phyloP scores from a whole-genome alignment of 2,888 invertebrate genomes.

The Aphidoletes aphidimyza region DNA sequence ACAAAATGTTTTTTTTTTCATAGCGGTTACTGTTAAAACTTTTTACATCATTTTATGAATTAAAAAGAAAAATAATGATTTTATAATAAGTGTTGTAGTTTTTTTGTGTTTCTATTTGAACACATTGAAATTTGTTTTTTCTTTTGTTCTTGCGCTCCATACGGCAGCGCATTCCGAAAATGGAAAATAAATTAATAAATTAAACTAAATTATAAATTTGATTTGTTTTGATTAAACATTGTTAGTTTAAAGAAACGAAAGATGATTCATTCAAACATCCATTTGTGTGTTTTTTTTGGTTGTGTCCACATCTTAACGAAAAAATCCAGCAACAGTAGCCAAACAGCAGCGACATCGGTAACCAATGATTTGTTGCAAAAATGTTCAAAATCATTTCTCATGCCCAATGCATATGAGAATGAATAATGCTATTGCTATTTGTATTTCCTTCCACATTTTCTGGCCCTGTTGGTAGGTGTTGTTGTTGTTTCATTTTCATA shows the following conservation, averaged over 20 bases:
- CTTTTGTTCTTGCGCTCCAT: not conserved
- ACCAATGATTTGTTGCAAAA: too few relatives aligned
- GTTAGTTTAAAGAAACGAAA: not conserved
- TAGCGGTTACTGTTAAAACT: not conserved
- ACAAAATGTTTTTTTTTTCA: not conserved
- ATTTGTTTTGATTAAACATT: constrained; percentile 19
- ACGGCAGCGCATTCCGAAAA: not conserved
- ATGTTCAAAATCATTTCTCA: too few relatives aligned
- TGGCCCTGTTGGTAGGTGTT: too few relatives aligned
- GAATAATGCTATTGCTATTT: not conserved
- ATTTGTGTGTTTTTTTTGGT: too few relatives aligned
- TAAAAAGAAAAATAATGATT: not conserved
- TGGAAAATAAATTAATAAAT: constrained; percentile 14
- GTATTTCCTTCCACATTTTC: not conserved
- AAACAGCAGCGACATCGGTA: too few relatives aligned
- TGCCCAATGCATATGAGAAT: too few relatives aligned
- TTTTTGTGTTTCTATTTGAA: not conserved
- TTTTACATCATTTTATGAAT: constrained; percentile 16
- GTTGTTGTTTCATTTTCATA: constrained; percentile 48
- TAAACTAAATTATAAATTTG: constrained; percentile 43
- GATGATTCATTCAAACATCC: too few relatives aligned
- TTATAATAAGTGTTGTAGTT: not conserved
- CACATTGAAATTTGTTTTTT: not conserved
- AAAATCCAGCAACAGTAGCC: too few relatives aligned
- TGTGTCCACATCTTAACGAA: too few relatives aligned